phyloP scores from a whole-genome alignment of 2,888 invertebrate species.

The Elmis aenea region DNA sequence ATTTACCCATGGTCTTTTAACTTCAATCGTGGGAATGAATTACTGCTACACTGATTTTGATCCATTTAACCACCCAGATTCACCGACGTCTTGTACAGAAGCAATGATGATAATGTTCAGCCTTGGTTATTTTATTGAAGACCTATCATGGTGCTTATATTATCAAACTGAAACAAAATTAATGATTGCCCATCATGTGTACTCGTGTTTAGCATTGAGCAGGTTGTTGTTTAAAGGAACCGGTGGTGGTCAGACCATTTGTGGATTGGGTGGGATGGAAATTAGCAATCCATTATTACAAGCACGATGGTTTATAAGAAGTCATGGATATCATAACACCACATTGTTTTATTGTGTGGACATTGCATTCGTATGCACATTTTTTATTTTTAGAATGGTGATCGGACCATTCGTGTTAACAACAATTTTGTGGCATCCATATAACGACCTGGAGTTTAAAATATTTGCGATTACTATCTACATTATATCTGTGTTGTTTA shows the following conservation, averaged over 20 bases:
- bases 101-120: slow-evolving; percentile 52
- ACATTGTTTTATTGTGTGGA: slow-evolving; percentile 49
- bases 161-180: slow-evolving; percentile 50
- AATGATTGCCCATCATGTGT: slow-evolving; percentile 54
- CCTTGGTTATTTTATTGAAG: slow-evolving; percentile 60
- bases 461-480: slow-evolving; percentile 36
- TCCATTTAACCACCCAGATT: slow-evolving; percentile 35
- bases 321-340: slow-evolving; percentile 49
- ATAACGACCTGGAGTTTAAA: slow-evolving; percentile 44
- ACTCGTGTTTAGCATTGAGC: slow-evolving; percentile 50
- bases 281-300: slow-evolving; percentile 60
- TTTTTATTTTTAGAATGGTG: slow-evolving; percentile 50
- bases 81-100: slow-evolving; percentile 32
- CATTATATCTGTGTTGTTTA: slow-evolving; percentile 41
- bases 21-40: slow-evolving; percentile 34
- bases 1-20: slow-evolving; percentile 34
- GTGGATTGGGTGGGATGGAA: slow-evolving; percentile 55
- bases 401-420: slow-evolving; percentile 51
- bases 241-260: slow-evolving; percentile 52
- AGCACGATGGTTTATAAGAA: slow-evolving; percentile 57
- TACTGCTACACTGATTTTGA: slow-evolving; percentile 38
- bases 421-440: slow-evolving; percentile 44
- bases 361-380: slow-evolving; percentile 48
- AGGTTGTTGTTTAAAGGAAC: slow-evolving; percentile 49
- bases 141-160: slow-evolving; percentile 54